phyloP scores from a whole-genome alignment of 1,140 invertebrate species.

The Microvelia longipes region DNA sequence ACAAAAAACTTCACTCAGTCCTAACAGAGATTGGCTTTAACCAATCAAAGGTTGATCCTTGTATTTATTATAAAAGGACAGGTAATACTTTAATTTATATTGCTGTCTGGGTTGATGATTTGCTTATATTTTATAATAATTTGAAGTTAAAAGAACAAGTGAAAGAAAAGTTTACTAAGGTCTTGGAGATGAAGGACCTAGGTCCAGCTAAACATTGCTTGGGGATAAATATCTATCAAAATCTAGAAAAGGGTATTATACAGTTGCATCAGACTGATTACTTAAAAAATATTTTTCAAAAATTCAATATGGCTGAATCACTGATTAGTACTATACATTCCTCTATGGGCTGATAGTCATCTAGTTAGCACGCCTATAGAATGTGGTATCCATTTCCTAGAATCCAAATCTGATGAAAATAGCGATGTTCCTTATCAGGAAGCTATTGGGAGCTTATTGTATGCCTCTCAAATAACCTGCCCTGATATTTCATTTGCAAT shows the following conservation, averaged over 20 bases:
- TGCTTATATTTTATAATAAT: background rate
- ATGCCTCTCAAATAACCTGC: conserved; percentile 25
- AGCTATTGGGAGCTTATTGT: conserved; percentile 28
- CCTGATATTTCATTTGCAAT: conserved; percentile 29
- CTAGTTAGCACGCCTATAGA: background rate
- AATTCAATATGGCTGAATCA: background rate
- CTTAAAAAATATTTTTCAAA: background rate
- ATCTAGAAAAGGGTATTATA: background rate
- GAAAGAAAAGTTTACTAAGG: conserved; percentile 6
- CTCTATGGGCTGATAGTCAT: too few species aligned
- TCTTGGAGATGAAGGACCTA: conserved; percentile 16
- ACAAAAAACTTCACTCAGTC: conserved; percentile 13
- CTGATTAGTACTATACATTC: too few species aligned
- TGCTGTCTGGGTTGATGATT: background rate
- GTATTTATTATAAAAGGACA: conserved; percentile 1
- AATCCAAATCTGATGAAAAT: background rate
- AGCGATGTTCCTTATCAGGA: conserved; percentile 24
- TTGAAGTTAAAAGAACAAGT: conserved; percentile 4
- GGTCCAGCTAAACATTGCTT: conserved; percentile 10
- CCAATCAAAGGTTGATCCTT: conserved; percentile 12
- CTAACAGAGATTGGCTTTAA: conserved; percentile 11
- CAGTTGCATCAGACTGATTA: background rate
- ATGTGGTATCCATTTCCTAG: background rate
- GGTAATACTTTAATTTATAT: background rate
- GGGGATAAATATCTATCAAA: conserved; percentile 10